phyloP scores from a whole-genome alignment of 2,113 vertebrate genomes.

The Ictalurus furcatus region DNA sequence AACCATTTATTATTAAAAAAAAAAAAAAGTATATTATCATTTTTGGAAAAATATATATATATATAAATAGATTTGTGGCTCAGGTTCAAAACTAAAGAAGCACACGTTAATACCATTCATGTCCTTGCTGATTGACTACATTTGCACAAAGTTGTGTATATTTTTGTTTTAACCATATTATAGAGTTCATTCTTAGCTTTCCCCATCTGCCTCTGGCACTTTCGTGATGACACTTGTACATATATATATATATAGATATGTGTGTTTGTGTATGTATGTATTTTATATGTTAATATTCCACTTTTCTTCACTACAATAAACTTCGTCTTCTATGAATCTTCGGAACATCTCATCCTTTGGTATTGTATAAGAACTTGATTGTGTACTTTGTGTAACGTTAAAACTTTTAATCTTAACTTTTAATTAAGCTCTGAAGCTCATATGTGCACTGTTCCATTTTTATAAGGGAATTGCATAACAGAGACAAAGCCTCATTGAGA shows the following conservation, averaged over 20 bases:
- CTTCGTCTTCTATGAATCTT: slow-evolving; percentile 52
- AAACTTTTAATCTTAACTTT: neutral
- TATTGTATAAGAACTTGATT: neutral
- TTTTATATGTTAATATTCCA: slow-evolving; percentile 53
- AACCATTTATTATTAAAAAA: neutral
- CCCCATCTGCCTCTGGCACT: neutral
- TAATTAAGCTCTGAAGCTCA: neutral
- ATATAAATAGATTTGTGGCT: neutral
- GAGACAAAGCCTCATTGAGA: slow-evolving; percentile 54
- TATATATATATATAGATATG: neutral
- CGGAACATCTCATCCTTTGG: neutral
- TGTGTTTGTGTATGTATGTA: neutral
- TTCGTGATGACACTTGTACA: slow-evolving; percentile 44
- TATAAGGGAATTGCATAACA: slow-evolving; percentile 58
- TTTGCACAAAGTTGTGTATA: slow-evolving; percentile 4
- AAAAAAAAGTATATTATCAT: neutral
- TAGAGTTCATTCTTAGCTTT: slow-evolving; percentile 13
- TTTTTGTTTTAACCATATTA: neutral
- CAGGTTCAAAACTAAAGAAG: neutral
- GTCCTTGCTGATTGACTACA: neutral
- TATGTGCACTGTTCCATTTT: neutral
- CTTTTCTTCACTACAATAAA: slow-evolving; percentile 84
- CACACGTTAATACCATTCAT: neutral
- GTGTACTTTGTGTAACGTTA: neutral
- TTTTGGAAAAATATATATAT: neutral